Base-by-base conservation (phyloP, 2,888 invertebrate species). In the Hirtodrosophila duncani region DNA sequence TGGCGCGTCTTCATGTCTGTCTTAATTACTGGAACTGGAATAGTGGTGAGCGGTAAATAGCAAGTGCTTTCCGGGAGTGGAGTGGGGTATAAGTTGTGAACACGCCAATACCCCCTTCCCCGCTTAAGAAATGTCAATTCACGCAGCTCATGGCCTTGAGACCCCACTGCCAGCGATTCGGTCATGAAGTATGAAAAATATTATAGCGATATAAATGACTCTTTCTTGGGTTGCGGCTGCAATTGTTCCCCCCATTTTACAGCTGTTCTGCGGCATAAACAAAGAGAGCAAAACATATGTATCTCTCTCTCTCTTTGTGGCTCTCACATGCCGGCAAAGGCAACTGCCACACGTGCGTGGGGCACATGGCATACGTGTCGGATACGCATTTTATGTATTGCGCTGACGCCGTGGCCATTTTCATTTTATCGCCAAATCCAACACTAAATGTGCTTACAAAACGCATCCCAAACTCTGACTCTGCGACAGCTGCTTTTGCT, bases 391-490 rank as follows among this genome's bases (percentile, higher is more conserved):
- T 75, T 74, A 75, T 75, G 60, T 75, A 72, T 69, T 75, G 71
- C 66, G 72, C 75, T 67, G 75, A 75, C 75, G 67, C 75, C 63
- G 72, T 72, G 41, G 72, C 69, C 71, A 68, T 71, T 71, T 68
- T 68, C 26, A 55, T 17, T 31, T 31, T 45, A 8, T 7, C 23
- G n/a, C n/a, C n/a, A n/a, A n/a, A n/a, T n/a, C 23, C 9, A 29
- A 14, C 26, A 59, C 18, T 52, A 61, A 71, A 71, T 68, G 46
- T 67, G 56, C 61, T 70, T 53, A 52, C 58, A 52, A 70, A 74
- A 74, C 71, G 68, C 74, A 74, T 68, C 67, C 70, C 63, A 52
- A 61, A 48, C 43, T 30, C 26, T 36, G 36, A 43, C 36, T 20
- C 9, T 21, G 43, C 38, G 11, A n/a, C 27, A 16, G 21, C 46